Evolutionary conservation across 2,113 vertebrate species (phyloP).

Genomic region (Erythrocercus mccallii): DNA sequence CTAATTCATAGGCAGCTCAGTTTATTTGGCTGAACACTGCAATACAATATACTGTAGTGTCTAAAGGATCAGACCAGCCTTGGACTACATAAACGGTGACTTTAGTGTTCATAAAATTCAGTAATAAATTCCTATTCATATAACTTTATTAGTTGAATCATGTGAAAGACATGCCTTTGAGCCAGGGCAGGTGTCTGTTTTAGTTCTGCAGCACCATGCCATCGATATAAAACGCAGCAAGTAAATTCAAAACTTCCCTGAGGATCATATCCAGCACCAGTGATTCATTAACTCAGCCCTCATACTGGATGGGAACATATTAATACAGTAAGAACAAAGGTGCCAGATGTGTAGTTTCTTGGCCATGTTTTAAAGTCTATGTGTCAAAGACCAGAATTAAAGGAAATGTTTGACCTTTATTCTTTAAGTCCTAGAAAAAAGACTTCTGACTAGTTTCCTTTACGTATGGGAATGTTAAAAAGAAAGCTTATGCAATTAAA

Average conservation of each 20-base stretch:
- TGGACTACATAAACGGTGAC: neutral
- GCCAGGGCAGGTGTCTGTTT: neutral
- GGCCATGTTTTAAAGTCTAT: neutral
- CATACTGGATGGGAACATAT: neutral
- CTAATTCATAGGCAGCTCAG: neutral
- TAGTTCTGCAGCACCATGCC: neutral
- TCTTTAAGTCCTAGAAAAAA: neutral
- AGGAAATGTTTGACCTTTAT: neutral
- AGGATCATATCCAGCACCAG: neutral
- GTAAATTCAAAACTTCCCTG: neutral
- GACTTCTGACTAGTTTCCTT: neutral
- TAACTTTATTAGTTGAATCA: neutral
- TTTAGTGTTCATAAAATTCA: conserved; percentile 2
- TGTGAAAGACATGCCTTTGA: neutral
- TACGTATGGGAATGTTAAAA: neutral
- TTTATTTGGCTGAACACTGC: neutral
- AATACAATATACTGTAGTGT: neutral
- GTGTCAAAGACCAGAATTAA: neutral
- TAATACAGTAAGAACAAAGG: neutral
- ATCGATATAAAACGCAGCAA: neutral
- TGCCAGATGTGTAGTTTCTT: neutral
- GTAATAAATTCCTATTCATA: conserved; percentile 3
- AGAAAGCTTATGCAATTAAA: neutral
- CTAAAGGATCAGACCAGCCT: neutral
- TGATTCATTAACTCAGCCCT: neutral